These are phyloP conservation scores for Phrynosoma blainvillii DNA, from an alignment of 2,113 vertebrate genomes.

Conservation along the genomic window DNA sequence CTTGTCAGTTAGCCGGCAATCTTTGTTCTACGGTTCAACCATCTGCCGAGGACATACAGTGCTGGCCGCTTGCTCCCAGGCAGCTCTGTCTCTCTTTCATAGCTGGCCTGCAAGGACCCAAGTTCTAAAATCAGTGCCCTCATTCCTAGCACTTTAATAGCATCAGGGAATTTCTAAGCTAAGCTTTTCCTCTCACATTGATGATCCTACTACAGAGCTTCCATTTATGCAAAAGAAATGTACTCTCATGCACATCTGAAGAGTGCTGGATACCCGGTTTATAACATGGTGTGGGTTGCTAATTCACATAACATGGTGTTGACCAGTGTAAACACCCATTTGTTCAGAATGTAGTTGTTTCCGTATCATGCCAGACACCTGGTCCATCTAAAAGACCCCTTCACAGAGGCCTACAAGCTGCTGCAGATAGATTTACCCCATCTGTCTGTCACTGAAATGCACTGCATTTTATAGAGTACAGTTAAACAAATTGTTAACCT, in stretches of 20 bases:
- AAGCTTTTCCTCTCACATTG: slow-evolving; percentile 42
- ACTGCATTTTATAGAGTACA: not conserved
- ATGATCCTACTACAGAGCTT: slow-evolving; percentile 52
- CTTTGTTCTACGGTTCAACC: slow-evolving; percentile 81
- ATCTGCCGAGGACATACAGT: slow-evolving; percentile 82
- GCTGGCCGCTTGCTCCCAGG: slow-evolving; percentile 69
- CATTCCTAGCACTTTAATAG: slow-evolving; percentile 1
- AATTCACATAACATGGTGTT: not conserved
- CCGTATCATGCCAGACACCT: not conserved
- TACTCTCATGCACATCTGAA: slow-evolving; percentile 42
- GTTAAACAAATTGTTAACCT: not conserved
- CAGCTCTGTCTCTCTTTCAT: slow-evolving; percentile 63
- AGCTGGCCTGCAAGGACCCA: slow-evolving; percentile 53
- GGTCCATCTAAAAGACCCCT: not conserved
- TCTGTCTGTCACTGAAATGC: too few species aligned
- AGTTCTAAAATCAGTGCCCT: slow-evolving; percentile 58
- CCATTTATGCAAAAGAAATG: slow-evolving; percentile 56
- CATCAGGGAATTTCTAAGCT: slow-evolving; percentile 63
- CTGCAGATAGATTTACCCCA: not conserved
- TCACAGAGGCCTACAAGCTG: not conserved
- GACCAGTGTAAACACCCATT: not conserved
- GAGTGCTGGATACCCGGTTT: not conserved
- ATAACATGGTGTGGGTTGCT: slow-evolving; percentile 16
- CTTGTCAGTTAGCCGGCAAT: slow-evolving; percentile 87
- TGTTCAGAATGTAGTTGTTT: not conserved